These are phyloP conservation scores for Anhinga rufa DNA, from an alignment of 2,113 vertebrate genomes.

Conservation along the genomic window DNA sequence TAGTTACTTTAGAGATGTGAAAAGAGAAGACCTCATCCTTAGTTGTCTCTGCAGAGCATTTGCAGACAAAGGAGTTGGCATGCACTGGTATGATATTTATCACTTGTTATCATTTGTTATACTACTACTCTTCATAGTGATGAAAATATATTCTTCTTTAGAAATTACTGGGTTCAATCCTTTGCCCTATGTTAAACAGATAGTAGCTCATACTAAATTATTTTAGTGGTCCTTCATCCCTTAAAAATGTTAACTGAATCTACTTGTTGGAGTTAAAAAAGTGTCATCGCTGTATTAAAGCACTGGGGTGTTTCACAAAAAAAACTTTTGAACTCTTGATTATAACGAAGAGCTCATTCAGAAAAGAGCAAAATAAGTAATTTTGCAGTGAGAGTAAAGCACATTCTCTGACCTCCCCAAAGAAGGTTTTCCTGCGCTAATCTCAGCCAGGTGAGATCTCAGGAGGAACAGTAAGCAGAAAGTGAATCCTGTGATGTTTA, in stretches of 20 bases:
- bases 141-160: not conserved
- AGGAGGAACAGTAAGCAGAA: not conserved
- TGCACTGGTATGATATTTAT: not conserved
- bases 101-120: not conserved
- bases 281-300: not conserved
- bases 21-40: not conserved
- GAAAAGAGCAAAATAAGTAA: not conserved
- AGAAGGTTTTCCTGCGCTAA: not conserved
- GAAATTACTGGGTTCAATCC: not conserved
- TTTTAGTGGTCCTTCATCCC: not conserved
- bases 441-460: not conserved
- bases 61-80: not conserved
- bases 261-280: not conserved
- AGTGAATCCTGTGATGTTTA: not conserved
- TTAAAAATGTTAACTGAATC: not conserved
- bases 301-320: not conserved
- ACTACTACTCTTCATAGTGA: not conserved
- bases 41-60: not conserved
- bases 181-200: not conserved
- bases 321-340: not conserved
- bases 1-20: not conserved
- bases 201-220: not conserved
- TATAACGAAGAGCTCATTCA: not conserved
- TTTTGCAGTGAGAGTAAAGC: not conserved
- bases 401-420: not conserved